phyloP scores from a whole-genome alignment of 2,113 vertebrate genomes.

The Scopus umbretta region DNA sequence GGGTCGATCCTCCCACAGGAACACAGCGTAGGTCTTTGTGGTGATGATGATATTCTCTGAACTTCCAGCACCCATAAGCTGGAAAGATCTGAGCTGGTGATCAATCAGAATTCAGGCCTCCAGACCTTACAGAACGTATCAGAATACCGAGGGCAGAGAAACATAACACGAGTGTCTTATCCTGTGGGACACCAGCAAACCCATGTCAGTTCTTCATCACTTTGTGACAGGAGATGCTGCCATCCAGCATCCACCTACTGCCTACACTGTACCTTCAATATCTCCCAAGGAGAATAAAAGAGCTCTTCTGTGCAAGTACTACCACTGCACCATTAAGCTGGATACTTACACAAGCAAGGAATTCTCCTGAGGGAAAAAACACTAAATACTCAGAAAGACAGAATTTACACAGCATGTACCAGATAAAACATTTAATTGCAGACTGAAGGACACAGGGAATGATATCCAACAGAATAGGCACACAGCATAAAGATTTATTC shows the following conservation, averaged over 20 bases:
- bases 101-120: neutral
- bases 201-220: neutral
- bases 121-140: neutral
- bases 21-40: neutral
- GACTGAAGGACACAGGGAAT: neutral
- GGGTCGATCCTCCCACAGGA: neutral
- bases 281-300: neutral
- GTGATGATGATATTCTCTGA: neutral
- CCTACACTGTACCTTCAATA: neutral
- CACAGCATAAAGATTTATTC: neutral
- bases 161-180: neutral
- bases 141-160: rapidly evolving
- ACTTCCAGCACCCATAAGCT: neutral
- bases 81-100: neutral
- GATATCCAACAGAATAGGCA: neutral
- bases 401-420: neutral
- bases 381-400: neutral
- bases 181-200: neutral
- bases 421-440: neutral
- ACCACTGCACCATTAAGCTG: neutral
- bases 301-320: neutral
- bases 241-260: neutral
- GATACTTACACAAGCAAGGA: neutral
- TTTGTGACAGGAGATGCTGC: neutral
- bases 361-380: neutral